Base-by-base conservation (phyloP, 2,888 invertebrate species). In the Rhopalosiphum nymphaeae region DNA sequence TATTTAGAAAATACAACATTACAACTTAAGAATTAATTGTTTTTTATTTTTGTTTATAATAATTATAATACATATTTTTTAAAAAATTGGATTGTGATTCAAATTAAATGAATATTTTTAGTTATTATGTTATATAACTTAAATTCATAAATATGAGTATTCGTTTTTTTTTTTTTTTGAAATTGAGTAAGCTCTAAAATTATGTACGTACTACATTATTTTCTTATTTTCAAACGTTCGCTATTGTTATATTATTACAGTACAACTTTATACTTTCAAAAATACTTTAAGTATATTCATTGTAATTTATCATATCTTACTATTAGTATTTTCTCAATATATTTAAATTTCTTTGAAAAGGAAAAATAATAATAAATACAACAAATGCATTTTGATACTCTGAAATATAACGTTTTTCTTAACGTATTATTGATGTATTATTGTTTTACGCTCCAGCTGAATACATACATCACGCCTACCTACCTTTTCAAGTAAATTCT, bases 401-500 rank as follows among this genome's bases (percentile, higher is more conserved):
- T 57, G 46, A 91, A 46, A 57, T 86, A 91, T 44, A 44, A 56
- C 26, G 86, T 86, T 86, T 91, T 25, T 85, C 57, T 56, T n/a
- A 57, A 46, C 56, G 46, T 7, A 46, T 85, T 42, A 57, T 86
- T 86, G 86, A 46, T 84, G 46, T 11, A 46, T 85, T n/a, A 57
- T 86, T 86, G 86, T 91, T 61, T 57, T 85, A n/a, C 44, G 7
- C 25, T 42, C 44, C n/a, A 21, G 0, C n/a, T 57, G 13, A 53
- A 91, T 78, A 16, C 49, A 78, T 78, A 44, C 44, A 56, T 26
- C 26, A 57, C 7, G n/a, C 26, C 57, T 25, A 11, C 36, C 53
- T 78, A 84, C 21, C 56, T 36, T 87, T 92, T 87, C 86, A 29
- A 61, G 61, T 92, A 86, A 86, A 91, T 86, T 91, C 44, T 86